Evolutionary conservation across 1,140 invertebrate genomes (phyloP), one percentile per base, ranked within the genome.

Genomic region (Octopus sinensis): DNA sequence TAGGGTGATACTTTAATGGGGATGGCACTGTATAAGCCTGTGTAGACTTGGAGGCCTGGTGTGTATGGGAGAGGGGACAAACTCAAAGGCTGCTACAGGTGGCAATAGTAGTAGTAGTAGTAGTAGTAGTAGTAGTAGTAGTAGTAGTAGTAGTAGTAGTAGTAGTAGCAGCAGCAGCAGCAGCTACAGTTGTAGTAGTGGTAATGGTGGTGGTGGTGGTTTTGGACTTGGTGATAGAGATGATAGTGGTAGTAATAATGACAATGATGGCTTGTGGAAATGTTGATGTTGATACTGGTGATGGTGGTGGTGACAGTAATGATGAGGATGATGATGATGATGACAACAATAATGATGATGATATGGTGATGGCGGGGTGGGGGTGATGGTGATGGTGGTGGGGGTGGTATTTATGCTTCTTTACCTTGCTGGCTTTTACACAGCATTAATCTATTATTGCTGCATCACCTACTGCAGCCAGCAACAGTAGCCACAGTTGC

Each of bases 321-420:
- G 79, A 76, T 30, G 54, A 76, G 51, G 54, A 4, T 77, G 83
- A 85, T 78, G 73, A 79, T 4, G 73, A 79, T n/a, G 68, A 83
- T 53, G 51, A 82, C 7, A 17, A 73, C 7, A 17, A 73, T 23
- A n/a, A 43, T 43, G 30, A 43, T 43, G 30, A 43, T 43, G 30
- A 43, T 43, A 43, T 43, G 30, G 30, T 43, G 43, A 6, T 30
- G 43, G 30, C 30, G 30, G 30, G 30, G 30, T 53, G 79, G 73
- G 4, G 53, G 53, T 73, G 76, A 80, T 51, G 76, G 54, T 43
- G 78, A 73, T 6, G 43, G 68, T 79, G 79, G 77, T 6, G 30
- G 30, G 30, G 30, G 30, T 43, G 30, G 3, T 43, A 43, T 43
- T 43, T 43, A 43, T 43, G 30, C 54, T 7, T 53, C n/a, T 53